phyloP scores from a whole-genome alignment of 2,888 invertebrate genomes.

The Pseudanteris insignis region DNA sequence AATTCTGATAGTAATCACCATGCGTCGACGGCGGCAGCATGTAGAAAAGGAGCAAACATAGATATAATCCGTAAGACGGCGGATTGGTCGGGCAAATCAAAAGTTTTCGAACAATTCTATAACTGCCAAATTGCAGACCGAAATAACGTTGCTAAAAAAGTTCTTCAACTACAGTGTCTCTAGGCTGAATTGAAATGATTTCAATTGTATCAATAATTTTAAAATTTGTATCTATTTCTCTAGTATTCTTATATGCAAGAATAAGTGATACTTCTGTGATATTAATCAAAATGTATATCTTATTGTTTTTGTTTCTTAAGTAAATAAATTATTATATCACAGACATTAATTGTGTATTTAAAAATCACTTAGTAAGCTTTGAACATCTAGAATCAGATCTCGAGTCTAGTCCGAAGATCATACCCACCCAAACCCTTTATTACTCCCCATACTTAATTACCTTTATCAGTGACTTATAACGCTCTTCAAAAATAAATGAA shows the following conservation, averaged over 20 bases:
- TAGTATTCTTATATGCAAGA: background rate
- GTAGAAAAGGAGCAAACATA: slow-evolving; percentile 2
- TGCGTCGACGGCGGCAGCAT: background rate
- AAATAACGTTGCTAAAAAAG: background rate
- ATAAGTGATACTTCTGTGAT: background rate
- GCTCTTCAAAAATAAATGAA: too few species aligned
- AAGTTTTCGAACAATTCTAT: too few species aligned
- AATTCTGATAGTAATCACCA: background rate
- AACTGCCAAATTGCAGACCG: background rate
- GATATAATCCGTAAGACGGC: slow-evolving; percentile 7
- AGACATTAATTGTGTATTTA: too few species aligned
- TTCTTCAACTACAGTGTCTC: too few species aligned
- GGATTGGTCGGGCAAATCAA: too few species aligned
- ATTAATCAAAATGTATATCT: background rate
- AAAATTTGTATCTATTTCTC: too few species aligned
- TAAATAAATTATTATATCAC: too few species aligned
- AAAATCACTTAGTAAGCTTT: background rate
- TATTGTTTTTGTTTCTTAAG: slow-evolving; percentile 1
- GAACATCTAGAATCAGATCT: background rate
- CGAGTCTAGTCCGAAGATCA: background rate
- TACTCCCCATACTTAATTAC: too few species aligned
- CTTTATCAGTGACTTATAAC: too few species aligned
- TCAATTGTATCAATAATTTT: too few species aligned
- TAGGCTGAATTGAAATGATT: too few species aligned
- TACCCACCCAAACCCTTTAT: background rate